phyloP scores from a whole-genome alignment of 2,113 vertebrate genomes.

The Phalacrocorax carbo region DNA sequence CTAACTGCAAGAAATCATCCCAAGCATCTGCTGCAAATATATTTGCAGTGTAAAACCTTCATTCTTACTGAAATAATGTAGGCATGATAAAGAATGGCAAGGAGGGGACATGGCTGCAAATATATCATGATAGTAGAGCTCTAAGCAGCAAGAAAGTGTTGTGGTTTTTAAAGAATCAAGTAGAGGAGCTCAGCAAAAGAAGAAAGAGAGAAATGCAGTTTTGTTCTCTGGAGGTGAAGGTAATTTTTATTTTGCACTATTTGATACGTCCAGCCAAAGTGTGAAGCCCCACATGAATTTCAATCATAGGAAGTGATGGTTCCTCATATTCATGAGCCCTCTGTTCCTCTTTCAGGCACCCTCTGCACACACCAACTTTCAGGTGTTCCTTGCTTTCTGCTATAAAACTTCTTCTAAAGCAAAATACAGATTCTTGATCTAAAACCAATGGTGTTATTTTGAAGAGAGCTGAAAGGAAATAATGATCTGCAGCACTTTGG shows the following conservation, averaged over 20 bases:
- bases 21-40: not conserved
- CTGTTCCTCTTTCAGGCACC: not conserved
- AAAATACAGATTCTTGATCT: not conserved
- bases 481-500: not conserved
- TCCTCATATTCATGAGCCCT: not conserved
- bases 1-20: not conserved
- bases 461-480: not conserved
- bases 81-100: not conserved
- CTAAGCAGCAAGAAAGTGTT: not conserved
- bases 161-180: not conserved
- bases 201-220: not conserved
- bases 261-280: not conserved
- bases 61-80: not conserved
- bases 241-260: not conserved
- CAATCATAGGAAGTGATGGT: not conserved
- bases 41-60: not conserved
- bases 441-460: not conserved
- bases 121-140: not conserved
- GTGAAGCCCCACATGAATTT: not conserved
- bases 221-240: not conserved
- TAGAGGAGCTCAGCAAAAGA: not conserved
- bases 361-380: not conserved
- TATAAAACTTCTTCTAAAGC: not conserved
- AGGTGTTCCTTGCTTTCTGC: not conserved
- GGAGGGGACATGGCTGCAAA: not conserved